Percentiles rank a stretch among this genome's conserved stretches.
phyloP scores from a whole-genome alignment of 2,113 vertebrate species.

The Peromyscus californicus region DNA sequence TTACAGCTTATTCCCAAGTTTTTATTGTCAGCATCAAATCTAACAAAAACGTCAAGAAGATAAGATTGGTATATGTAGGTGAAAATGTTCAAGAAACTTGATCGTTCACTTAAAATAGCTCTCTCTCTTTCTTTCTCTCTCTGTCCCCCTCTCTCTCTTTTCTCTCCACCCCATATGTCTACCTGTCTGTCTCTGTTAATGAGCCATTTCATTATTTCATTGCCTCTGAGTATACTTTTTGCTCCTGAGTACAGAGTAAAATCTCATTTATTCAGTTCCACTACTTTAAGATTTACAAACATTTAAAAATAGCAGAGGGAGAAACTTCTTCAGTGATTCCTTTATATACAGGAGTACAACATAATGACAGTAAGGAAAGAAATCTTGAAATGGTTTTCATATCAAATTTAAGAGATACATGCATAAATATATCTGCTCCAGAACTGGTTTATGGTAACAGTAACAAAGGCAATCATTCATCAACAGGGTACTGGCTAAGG shows the following conservation, averaged over 20 bases:
- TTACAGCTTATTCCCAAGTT: constrained; percentile 82
- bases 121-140: not conserved
- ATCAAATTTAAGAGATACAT: not conserved
- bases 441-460: constrained; percentile 35
- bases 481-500: not conserved
- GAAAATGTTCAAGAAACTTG: constrained; percentile 71
- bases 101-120: constrained; percentile 71
- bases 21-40: constrained; percentile 85
- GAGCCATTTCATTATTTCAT: constrained; percentile 61
- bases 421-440: not conserved
- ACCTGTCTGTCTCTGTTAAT: constrained; percentile 62
- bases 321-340: constrained; percentile 31
- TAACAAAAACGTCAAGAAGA: constrained; percentile 73
- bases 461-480: constrained; percentile 39
- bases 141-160: not conserved
- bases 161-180: not conserved
- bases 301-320: constrained; percentile 42
- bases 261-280: constrained; percentile 66
- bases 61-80: constrained; percentile 65
- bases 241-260: constrained; percentile 61
- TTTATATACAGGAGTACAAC: constrained; percentile 45
- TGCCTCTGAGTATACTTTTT: constrained; percentile 26
- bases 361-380: constrained; percentile 29
- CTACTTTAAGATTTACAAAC: constrained; percentile 57
- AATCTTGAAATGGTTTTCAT: constrained; percentile 48